These are phyloP conservation scores for Nothoprocta pentlandii DNA, from an alignment of 2,113 vertebrate genomes.

Conservation along the genomic window DNA sequence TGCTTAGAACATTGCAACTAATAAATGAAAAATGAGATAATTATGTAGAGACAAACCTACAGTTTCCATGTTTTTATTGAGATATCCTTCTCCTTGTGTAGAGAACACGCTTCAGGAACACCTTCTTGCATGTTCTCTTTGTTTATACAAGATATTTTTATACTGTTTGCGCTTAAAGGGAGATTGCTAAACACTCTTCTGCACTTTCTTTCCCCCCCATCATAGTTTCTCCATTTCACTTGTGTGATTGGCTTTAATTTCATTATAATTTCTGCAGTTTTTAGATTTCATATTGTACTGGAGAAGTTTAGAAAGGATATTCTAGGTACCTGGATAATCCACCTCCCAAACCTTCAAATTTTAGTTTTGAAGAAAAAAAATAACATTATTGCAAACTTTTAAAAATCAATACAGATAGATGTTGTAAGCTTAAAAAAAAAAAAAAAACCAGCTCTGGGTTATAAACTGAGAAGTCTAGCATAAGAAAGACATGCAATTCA, in stretches of 20 bases:
- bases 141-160: background rate
- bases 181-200: background rate
- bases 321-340: background rate
- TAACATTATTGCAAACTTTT: too few relatives aligned
- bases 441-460: background rate
- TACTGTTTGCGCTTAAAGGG: background rate
- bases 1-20: background rate
- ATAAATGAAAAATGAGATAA: background rate
- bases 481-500: background rate
- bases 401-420: background rate
- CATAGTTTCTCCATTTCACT: background rate
- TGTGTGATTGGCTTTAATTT: background rate
- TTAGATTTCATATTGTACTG: background rate
- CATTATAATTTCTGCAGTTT: background rate
- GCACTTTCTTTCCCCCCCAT: background rate
- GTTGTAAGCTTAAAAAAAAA: background rate
- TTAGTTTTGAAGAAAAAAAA: background rate
- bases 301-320: background rate
- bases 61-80: rapidly evolving
- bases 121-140: background rate
- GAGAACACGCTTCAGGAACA: background rate
- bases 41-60: background rate
- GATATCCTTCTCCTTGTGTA: background rate
- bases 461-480: background rate
- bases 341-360: background rate